Conservation (phyloP, 2,113 vertebrate species). For the Pseudorectes ferrugineus region DNA sequence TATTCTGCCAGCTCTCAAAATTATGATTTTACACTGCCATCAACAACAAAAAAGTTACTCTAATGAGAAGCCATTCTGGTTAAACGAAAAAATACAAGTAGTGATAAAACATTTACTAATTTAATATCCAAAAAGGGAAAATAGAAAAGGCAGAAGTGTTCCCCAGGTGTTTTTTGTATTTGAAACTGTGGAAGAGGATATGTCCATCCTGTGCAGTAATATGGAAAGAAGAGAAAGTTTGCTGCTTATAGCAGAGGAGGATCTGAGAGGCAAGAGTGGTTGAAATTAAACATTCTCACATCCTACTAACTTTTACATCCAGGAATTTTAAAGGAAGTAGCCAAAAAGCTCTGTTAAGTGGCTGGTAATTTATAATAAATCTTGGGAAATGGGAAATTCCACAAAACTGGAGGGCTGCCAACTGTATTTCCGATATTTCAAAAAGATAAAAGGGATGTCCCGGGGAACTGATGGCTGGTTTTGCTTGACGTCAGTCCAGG, state of each 20-base stretch:
- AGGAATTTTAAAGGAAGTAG: conserved; percentile 11
- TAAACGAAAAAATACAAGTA: not conserved
- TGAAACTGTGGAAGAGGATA: not conserved
- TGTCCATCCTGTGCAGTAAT: not conserved
- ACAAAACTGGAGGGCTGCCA: conserved; percentile 25
- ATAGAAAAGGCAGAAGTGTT: not conserved
- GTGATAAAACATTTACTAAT: not conserved
- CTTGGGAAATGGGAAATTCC: conserved; percentile 46
- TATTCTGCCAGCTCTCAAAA: conserved; percentile 46
- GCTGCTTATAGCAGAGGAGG: not conserved
- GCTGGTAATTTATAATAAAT: conserved; percentile 30
- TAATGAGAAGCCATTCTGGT: conserved; percentile 32
- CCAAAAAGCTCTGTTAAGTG: not conserved
- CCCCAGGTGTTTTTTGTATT: not conserved
- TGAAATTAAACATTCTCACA: conserved; percentile 9
- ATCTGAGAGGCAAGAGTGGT: not conserved
- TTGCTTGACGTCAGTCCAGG: conserved; percentile 6
- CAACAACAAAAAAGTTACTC: conserved; percentile 50
- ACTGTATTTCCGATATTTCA: conserved; percentile 26
- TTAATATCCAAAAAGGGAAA: not conserved
- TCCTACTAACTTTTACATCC: not conserved
- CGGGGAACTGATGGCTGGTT: not conserved
- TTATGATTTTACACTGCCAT: conserved; percentile 39
- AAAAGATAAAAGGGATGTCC: conserved; percentile 42
- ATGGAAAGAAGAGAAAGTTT: conserved; percentile 1